Evolutionary conservation across 2,113 vertebrate genomes (phyloP), one percentile per base, ranked within the genome.

Genomic region (Dipodomys stephensi): DNA sequence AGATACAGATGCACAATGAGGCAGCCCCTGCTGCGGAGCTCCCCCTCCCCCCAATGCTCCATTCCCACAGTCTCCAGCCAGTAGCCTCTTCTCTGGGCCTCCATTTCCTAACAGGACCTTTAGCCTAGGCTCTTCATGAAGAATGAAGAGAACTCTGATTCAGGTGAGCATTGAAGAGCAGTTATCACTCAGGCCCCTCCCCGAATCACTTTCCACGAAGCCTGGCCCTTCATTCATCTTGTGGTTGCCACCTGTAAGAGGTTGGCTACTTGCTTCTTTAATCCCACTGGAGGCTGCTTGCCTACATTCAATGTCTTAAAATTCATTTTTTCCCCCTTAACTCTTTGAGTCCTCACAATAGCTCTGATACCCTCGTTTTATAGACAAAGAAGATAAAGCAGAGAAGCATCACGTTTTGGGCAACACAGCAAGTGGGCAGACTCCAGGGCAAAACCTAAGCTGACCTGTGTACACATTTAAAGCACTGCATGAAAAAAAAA

Each of bases 111-210:
- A 15, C 0, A 30, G 83, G 72, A n/a, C 74, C n/a, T 46, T 73
- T 32, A 30, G 64, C 49, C 35, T 2, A 9, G 30, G 15, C 1
- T 23, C 5, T 4, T 1, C 8, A 3, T 1, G 23, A 35, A 35
- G 11, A 19, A 22, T 8, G 10, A 65, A 60, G 72, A 7, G 6
- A 0, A 15, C 78, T 11, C 27, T 1, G 7, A 23, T 0, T 12
- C 62, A 19, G 64, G 27, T 2, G 27, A 22, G 28, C 12, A 3
- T 19, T 2, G 15, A 62, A 68, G 30, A 13, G 53, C 0, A 3
- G 46, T 6, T 9, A 19, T 7, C 53, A 8, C 82, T 30, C 62
- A 27, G 23, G 12, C 13, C 12, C 23, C 11, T 27, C 13, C 57
- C 19, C 5, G 83, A 3, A 32, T 53, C 72, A 15, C 20, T 22